phyloP scores from a whole-genome alignment of 2,888 invertebrate species.

The Cataglyphis albicans region DNA sequence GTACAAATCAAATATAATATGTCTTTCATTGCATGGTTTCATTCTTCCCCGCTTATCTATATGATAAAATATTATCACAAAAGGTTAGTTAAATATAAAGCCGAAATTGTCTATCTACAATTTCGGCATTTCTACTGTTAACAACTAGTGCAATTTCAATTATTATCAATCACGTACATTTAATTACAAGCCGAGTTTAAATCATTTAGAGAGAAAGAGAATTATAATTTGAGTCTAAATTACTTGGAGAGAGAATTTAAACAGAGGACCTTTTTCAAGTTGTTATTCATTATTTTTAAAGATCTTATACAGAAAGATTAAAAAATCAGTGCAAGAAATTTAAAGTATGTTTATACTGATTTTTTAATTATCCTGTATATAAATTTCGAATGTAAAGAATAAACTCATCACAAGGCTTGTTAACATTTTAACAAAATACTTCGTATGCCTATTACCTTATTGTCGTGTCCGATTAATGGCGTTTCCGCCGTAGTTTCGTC shows the following conservation, averaged over 20 bases:
- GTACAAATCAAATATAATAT: no score
- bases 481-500: slow-evolving; percentile 84
- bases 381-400: not conserved
- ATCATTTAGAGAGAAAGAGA: not conserved
- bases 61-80: not conserved
- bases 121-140: not conserved
- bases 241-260: not conserved
- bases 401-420: not conserved
- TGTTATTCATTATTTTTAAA: not conserved
- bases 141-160: not conserved
- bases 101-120: not conserved
- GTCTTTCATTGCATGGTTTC: no score
- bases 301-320: not conserved
- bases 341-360: no score
- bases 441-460: slow-evolving; percentile 77
- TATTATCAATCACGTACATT: not conserved
- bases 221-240: not conserved
- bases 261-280: not conserved
- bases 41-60: not conserved
- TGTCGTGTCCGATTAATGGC: slow-evolving; percentile 84
- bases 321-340: no score
- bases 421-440: not conserved
- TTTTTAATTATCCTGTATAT: no score
- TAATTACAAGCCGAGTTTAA: not conserved
- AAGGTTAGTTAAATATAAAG: not conserved